Base-by-base conservation (phyloP, 2,888 invertebrate species). In the Rutpela maculata region DNA sequence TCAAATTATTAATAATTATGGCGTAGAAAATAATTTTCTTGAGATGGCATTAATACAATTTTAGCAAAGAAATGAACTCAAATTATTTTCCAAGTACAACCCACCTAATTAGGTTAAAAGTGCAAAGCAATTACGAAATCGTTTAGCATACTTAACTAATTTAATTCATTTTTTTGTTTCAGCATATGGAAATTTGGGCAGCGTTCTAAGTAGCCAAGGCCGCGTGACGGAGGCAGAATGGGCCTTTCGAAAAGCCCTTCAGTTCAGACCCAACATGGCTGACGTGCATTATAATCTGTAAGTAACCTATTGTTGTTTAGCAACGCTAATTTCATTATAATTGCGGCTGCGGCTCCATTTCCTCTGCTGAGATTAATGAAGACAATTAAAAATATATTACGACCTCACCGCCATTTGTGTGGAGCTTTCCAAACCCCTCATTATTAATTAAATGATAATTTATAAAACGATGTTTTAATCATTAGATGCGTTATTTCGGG, bases 281-380 rank as follows among this genome's bases (percentile, higher is more conserved):
- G 99, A 99, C 91, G 98, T 98, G 78, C 98, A 99, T 92, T 99
- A 99, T 91, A 99, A 99, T 91, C 92, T 98, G 98, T 98, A 91
- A 97, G 98, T 97, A 90, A 80, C 70, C 68, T 81, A 71, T 81
- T 79, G 74, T 80, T 81, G 72, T 78, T 76, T 78, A 78, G 77
- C 76, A 79, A 75, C 67, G 66, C 77, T 83, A 81, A 81, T 81
- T 78, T 78, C 80, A 68, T 82, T 82, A 79, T 84, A 80, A 84
- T 82, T 78, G 80, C 80, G 80, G 78, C 74, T 67, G 73, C 57
- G 74, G 71, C 75, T 78, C 62, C 75, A 65, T 76, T 77, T 75
- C 71, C 72, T 62, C 78, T 69, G 72, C 69, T 66, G 71, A 79
- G 81, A 83, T 80, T 81, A 83, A 84, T 84, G 80, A 78, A 81